Percentiles rank a stretch among this genome's conserved stretches.
Evolutionary conservation across 2,888 invertebrate species (phyloP).

Genomic region (Anagyrus pseudococci): DNA sequence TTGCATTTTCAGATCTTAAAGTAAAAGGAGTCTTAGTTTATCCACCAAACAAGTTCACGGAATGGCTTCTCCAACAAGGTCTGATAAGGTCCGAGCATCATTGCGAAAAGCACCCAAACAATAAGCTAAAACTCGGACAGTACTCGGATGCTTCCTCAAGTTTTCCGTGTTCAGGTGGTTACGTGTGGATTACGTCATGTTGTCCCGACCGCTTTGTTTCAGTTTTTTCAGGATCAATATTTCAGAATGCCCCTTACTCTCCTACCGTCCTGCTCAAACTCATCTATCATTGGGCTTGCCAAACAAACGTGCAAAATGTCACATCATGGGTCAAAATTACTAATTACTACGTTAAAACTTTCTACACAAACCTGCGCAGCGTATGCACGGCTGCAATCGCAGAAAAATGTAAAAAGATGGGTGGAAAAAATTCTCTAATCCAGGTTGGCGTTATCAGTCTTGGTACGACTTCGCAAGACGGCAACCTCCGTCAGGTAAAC

Average conservation of each 20-base stretch:
- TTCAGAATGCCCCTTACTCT: conserved; percentile 84
- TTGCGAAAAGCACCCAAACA: conserved; percentile 70
- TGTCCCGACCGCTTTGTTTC: conserved; percentile 86
- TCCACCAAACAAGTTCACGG: conserved; percentile 84
- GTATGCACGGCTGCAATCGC: conserved; percentile 82
- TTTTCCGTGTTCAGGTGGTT: conserved; percentile 87
- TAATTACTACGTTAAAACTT: conserved; percentile 71
- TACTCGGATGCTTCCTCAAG: conserved; percentile 81
- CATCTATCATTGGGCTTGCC: conserved; percentile 91
- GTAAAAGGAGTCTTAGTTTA: conserved; percentile 84
- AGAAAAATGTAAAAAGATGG: conserved; percentile 76
- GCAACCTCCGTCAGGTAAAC: conserved; percentile 63
- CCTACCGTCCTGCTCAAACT: conserved; percentile 83
- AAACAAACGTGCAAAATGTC: conserved; percentile 87
- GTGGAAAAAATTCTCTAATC: conserved; percentile 66
- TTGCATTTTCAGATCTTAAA: conserved; percentile 69
- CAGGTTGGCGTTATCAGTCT: conserved; percentile 83
- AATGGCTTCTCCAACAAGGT: conserved; percentile 89
- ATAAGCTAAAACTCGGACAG: conserved; percentile 81
- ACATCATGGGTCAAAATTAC: conserved; percentile 87
- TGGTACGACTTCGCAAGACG: conserved; percentile 82
- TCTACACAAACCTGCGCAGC: conserved; percentile 76
- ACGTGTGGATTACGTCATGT: conserved; percentile 90
- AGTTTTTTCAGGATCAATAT: conserved; percentile 85
- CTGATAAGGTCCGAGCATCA: conserved; percentile 80